Evolutionary conservation across 2,888 invertebrate genomes (phyloP).

Genomic region (Cybosia mesomella): DNA sequence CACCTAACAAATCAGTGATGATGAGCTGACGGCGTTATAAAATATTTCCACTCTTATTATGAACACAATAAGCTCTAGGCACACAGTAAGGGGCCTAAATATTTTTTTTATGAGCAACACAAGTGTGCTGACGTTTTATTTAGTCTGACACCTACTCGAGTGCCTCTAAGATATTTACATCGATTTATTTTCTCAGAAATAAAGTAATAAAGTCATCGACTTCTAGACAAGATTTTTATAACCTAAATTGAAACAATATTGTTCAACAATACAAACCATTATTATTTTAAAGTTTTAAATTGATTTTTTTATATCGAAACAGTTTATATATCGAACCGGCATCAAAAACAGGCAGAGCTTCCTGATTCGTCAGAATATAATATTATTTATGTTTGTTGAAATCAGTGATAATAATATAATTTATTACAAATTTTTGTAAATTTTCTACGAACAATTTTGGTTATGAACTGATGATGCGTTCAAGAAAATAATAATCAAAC

Average conservation of each 20-base stretch:
- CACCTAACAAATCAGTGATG: not conserved
- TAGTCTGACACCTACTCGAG: constrained; percentile 54
- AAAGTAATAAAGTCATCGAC: constrained; percentile 5
- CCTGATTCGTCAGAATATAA: not conserved
- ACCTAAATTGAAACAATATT: not conserved
- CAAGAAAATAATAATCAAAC: too few relatives aligned
- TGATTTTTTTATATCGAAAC: not conserved
- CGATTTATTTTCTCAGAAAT: constrained; percentile 26
- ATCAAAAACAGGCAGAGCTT: not conserved
- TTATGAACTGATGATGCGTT: too few relatives aligned
- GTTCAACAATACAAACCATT: not conserved
- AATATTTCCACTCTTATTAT: constrained; percentile 3
- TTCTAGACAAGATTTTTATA: not conserved
- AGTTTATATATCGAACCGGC: not conserved
- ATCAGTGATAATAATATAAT: too few relatives aligned
- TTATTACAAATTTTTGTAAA: too few relatives aligned
- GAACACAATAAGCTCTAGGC: not conserved
- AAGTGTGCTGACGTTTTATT: constrained; percentile 44
- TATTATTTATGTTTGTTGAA: too few relatives aligned
- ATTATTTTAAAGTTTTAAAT: too few relatives aligned
- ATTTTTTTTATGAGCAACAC: constrained; percentile 27
- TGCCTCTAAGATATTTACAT: constrained; percentile 25
- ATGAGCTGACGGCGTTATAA: not conserved
- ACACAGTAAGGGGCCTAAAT: constrained; percentile 33
- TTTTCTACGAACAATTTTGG: too few relatives aligned